These are phyloP conservation scores for Periparus ater DNA, from an alignment of 2,797 vertebrate species.

Conservation along the genomic window DNA sequence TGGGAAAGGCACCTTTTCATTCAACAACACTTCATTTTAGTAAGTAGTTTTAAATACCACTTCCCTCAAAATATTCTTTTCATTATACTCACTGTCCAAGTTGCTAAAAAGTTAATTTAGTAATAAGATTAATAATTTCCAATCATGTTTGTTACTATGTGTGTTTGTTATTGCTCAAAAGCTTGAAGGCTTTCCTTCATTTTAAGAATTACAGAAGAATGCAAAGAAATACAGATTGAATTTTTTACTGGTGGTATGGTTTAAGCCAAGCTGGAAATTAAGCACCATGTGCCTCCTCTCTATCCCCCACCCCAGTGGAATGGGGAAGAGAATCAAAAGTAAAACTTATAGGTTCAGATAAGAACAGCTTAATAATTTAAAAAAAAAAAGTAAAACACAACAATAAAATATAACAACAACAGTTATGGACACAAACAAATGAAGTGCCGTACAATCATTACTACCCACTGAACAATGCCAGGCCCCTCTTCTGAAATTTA, in stretches of 20 bases:
- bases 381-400: not conserved
- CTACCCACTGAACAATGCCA: not conserved
- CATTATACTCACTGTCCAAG: not conserved
- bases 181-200: not conserved
- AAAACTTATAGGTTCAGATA: not conserved
- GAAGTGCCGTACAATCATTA: not conserved
- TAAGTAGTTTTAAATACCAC: not conserved
- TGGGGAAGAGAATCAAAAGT: not conserved
- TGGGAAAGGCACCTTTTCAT: not conserved
- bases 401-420: not conserved
- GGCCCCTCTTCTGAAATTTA: fast-evolving
- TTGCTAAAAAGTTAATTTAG: not conserved
- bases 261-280: not conserved
- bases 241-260: not conserved
- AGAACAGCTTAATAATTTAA: not conserved
- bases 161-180: not conserved
- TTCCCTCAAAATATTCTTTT: not conserved
- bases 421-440: not conserved
- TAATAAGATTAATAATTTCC: not conserved
- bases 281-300: not conserved
- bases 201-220: not conserved
- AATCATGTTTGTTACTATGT: not conserved
- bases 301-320: not conserved
- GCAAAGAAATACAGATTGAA: not conserved
- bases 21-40: not conserved